These are phyloP conservation scores for Calliphora vicina DNA, from an alignment of 1,140 invertebrate species.

Conservation along the genomic window DNA sequence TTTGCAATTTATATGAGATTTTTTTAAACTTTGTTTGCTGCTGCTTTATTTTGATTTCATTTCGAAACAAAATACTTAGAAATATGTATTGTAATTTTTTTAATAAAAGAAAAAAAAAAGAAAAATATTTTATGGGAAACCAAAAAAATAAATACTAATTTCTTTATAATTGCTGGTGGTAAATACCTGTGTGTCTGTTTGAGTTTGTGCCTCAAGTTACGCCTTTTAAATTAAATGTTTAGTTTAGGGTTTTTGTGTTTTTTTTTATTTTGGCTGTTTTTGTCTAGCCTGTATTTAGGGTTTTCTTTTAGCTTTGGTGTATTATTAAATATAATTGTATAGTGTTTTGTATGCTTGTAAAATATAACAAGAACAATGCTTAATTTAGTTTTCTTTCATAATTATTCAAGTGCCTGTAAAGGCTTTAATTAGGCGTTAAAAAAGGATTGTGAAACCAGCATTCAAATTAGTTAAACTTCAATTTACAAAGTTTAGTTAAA, in stretches of 20 bases:
- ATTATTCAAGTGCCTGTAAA: neutral
- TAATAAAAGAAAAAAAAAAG: too few relatives aligned
- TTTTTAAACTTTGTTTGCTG: neutral
- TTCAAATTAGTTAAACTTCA: too few relatives aligned
- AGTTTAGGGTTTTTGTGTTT: too few relatives aligned
- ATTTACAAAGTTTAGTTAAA: too few relatives aligned
- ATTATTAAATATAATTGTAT: neutral
- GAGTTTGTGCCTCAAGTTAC: slow-evolving; percentile 20
- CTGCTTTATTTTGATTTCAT: neutral
- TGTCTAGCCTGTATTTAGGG: neutral
- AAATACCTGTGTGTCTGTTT: neutral
- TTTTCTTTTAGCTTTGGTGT: neutral
- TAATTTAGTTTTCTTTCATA: neutral
- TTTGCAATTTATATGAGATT: slow-evolving; percentile 28
- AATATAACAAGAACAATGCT: neutral
- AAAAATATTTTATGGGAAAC: too few relatives aligned
- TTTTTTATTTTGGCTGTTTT: neutral
- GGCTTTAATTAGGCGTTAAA: neutral
- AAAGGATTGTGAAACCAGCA: too few relatives aligned
- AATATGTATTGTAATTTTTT: too few relatives aligned
- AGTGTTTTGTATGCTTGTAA: neutral
- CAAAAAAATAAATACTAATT: slow-evolving; percentile 12
- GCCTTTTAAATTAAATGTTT: slow-evolving; percentile 33
- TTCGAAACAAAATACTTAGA: neutral
- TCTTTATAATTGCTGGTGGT: slow-evolving; percentile 27